Evolutionary conservation across 2,797 vertebrate species (phyloP).

Genomic region (Phaenicophaeus curvirostris): DNA sequence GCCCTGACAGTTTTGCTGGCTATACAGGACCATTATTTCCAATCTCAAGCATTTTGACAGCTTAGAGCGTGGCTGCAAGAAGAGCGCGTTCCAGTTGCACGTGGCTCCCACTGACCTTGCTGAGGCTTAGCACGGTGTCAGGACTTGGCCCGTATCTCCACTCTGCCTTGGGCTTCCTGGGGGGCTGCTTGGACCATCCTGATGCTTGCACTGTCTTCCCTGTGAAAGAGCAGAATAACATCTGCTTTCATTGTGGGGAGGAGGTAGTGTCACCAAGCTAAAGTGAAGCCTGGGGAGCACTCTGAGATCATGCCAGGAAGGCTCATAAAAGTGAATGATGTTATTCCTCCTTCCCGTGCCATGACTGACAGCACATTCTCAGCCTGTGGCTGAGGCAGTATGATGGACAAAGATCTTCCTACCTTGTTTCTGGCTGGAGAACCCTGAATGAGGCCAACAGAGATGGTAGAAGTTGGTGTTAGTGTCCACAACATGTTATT

Average conservation of each 20-base stretch:
- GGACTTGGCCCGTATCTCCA: background rate
- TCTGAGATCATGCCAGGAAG: background rate
- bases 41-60: background rate
- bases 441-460: background rate
- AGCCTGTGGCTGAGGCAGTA: background rate
- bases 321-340: background rate
- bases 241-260: background rate
- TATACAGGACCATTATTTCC: background rate
- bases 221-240: background rate
- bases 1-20: conserved; percentile 11
- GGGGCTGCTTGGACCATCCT: rapidly evolving
- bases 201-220: background rate
- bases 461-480: background rate
- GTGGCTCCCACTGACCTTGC: background rate
- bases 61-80: background rate
- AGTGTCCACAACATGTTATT: background rate
- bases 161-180: background rate
- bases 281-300: background rate
- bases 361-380: background rate
- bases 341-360: background rate
- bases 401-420: background rate
- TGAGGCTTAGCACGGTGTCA: rapidly evolving
- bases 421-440: background rate
- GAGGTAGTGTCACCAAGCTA: background rate
- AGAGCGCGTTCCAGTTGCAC: background rate